Base-by-base conservation (phyloP, 2,888 invertebrate genomes). In the Eupithecia subumbrata region DNA sequence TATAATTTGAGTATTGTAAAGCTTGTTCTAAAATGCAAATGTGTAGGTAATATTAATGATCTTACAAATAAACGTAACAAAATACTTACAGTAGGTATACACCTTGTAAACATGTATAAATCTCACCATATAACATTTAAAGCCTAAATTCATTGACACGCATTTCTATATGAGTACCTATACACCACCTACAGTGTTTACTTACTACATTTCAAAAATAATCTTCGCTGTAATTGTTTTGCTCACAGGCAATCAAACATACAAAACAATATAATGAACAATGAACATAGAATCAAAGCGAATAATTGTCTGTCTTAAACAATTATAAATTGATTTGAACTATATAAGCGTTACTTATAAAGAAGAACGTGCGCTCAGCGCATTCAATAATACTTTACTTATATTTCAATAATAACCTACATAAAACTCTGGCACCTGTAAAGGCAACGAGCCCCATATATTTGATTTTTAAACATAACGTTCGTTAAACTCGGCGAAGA, bases 61-160 rank as follows among this genome's bases (percentile, higher is more conserved):
- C 34, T 64, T 64, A 64, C 8, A 64, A 34, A 16, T 63, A 63
- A 14, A 30, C 8, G 30, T 63, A 8, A 67, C 67, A 22, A 68
- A 68, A 22, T 40, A 22, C 66, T 25, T 9, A 64, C 0, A 64
- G 3, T 64, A 64, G 30, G 22, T 60, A 69, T 40, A 63, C 14
- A 67, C 14, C n/a, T 73, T 22, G 16, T 67, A 70, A 60, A 43
- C 22, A 52, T 34, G 22, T 70, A 70, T 78, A 76, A 73, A 81
- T 71, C 74, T 73, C 56, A 78, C 71, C 48, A 60, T 74, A 25
- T 48, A 68, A 74, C 68, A 74, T 75, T 86, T 86, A 84, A 87
- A 88, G 84, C 83, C 82, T 83, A 81, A 80, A 84, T 80, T 82
- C 82, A 87, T 86, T 86, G 84, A 86, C 86, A 86, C 82, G 74